Percentiles rank a stretch among this genome's conserved stretches.
These are phyloP conservation scores for Minunthozetes semirufus DNA, from an alignment of 2,888 invertebrate species.

Conservation along the genomic window DNA sequence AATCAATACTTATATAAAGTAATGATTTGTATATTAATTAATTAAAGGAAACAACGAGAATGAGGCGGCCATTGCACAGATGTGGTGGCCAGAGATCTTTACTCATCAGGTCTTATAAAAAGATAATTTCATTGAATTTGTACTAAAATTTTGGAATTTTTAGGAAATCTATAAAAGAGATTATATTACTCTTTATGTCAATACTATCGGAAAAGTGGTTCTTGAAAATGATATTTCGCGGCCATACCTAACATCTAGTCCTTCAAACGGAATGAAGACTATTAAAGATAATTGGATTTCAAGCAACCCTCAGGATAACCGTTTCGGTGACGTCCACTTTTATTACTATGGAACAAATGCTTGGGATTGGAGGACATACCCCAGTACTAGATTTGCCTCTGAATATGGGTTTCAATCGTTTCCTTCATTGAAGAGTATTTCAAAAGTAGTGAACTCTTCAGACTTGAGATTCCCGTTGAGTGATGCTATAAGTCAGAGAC, in stretches of 20 bases:
- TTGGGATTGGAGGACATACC: slow-evolving; percentile 71
- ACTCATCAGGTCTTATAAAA: not conserved
- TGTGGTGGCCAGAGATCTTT: slow-evolving; percentile 60
- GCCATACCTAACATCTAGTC: slow-evolving; percentile 77
- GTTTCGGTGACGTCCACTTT: slow-evolving; percentile 70
- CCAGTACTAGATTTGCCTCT: slow-evolving; percentile 77
- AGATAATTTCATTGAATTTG: too few relatives aligned
- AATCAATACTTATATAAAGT: too few relatives aligned
- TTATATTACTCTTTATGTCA: slow-evolving; percentile 73
- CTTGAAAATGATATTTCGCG: slow-evolving; percentile 58
- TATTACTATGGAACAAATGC: slow-evolving; percentile 76
- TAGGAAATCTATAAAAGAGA: slow-evolving; percentile 60
- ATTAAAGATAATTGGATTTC: slow-evolving; percentile 70
- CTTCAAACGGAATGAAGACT: slow-evolving; percentile 72
- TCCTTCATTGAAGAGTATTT: slow-evolving; percentile 65
- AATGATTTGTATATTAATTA: too few relatives aligned
- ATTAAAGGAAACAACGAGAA: slow-evolving; percentile 75
- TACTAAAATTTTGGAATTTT: too few relatives aligned
- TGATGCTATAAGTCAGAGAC: slow-evolving; percentile 62
- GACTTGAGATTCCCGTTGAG: slow-evolving; percentile 47
- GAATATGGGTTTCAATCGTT: slow-evolving; percentile 93
- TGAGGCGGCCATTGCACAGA: slow-evolving; percentile 73
- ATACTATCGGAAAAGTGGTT: slow-evolving; percentile 63
- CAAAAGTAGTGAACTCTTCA: slow-evolving; percentile 51
- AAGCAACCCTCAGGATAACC: slow-evolving; percentile 64